Evolutionary conservation across 2,797 vertebrate species (phyloP), one percentile per base, ranked within the genome.

Genomic region (Sternarchorhynchus goeldii): DNA sequence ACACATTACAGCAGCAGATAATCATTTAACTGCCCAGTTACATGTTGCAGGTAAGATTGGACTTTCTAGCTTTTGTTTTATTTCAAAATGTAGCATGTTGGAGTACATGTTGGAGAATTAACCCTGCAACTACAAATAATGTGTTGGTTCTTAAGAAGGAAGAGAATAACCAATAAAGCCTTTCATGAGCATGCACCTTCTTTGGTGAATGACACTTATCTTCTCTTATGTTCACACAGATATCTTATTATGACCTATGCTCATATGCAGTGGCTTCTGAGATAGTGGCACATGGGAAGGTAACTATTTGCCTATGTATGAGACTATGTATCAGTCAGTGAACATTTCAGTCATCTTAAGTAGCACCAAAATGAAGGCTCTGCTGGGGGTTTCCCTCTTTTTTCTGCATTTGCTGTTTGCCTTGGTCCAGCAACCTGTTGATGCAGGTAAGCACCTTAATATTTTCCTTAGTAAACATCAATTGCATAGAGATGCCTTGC

Each of bases 151-250:
- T 12, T 50, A 50, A 50, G 8, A 50, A 50, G 45, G 6, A 41
- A 21, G 39, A 25, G 20, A 67, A 45, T 39, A 45, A 10, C 39
- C 4, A 20, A 5, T 56, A 4, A 56, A 55, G 25, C 25, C 50
- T 20, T 25, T 50, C 20, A 50, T 12, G 12, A 16, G 20, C 25
- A 4, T 71, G 2, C 8, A 55, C 14, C 16, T 53, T 65, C 65
- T 21, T 20, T n/a, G 14, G 5, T 41, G 17, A 31, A 56, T 53
- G 32, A 62, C 59, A 62, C 66, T 58, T 87, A 90, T 90, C 88
- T 89, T 86, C 77, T 66, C 79, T 87, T 87, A 88, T 87, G 55
- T 76, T 77, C 3, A 16, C 14, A 34, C 21, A 84, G 73, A 82
- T 80, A 82, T 10, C 55, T 73, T 5, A 6, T 57, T 74, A 39